Base-by-base conservation (phyloP, 64 coral and sea anemone genomes). In the Montipora cactus region DNA sequence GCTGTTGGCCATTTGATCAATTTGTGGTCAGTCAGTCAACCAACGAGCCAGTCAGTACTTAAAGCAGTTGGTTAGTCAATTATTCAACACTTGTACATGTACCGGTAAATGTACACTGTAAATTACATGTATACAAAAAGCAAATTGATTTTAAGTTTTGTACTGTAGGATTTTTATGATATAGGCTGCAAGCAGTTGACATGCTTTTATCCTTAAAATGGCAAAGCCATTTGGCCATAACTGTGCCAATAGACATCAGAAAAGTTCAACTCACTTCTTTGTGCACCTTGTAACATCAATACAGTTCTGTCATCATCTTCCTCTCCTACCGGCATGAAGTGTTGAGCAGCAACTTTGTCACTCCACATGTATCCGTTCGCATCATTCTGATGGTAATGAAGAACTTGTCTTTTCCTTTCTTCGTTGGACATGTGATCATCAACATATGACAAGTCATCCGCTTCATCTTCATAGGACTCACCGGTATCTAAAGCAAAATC, bases 391-490 rank as follows among this genome's bases (percentile, higher is more conserved):
- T 57, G 70, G 69, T 37, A 76, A 49, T 58, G 47, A 89, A 18
- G 47, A 89, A 18, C 44, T 48, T 6, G 75, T 48, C 49, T 16
- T 19, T 80, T 91, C 53, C 81, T 46, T 91, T 81, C 22, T 8
- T 25, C 22, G 47, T 45, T 69, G 18, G 62, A 23, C 55, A 76
- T 21, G 8, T 47, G 62, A 28, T 84, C 21, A n/a, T 58, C 76
- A 7, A 22, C 88, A 3, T 76, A 80, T 1, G 59, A 84, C 76
- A 93, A 46, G 48, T 87, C 81, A 20, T 94, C 95, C 62, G 78
- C 91, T 23, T 95, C 94, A 44, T 97, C 95, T 19, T 97, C 95
- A 69, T 91, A 91, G 13, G 95, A 97, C 48, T 97, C 95, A n/a
- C 88, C 92, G 81, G 95, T 94, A 19, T 97, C 95, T 97, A 74